Conservation (phyloP, 2,113 vertebrate genomes). For the Origma solitaria region DNA sequence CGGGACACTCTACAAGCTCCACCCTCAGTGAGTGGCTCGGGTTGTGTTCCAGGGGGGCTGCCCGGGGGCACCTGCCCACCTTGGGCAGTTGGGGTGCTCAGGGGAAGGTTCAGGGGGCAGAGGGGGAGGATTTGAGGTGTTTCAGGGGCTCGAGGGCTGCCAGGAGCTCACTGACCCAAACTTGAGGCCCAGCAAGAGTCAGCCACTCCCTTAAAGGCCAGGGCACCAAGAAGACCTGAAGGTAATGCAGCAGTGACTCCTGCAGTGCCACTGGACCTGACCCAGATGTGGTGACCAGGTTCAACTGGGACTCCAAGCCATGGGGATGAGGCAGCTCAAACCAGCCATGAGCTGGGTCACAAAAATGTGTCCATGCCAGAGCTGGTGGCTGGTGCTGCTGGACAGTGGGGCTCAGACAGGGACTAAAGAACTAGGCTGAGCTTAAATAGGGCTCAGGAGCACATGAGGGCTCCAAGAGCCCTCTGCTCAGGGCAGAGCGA, state of each 20-base stretch:
- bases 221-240: neutral
- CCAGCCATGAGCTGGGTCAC: fast-evolving
- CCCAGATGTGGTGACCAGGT: too few species aligned
- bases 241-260: fast-evolving
- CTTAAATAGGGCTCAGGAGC: neutral
- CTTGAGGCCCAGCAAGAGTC: neutral
- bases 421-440: neutral
- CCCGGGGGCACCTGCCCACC: fast-evolving
- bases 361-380: fast-evolving
- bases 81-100: fast-evolving
- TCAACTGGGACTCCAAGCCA: neutral
- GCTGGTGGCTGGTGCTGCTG: neutral
- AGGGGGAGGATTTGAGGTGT: neutral
- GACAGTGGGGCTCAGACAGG: fast-evolving
- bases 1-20: conserved; percentile 93
- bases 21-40: conserved; percentile 86
- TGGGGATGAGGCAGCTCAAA: neutral
- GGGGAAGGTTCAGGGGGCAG: neutral
- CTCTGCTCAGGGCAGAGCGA: neutral
- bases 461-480: too few species aligned
- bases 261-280: too few species aligned
- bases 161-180: neutral
- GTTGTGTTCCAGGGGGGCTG: neutral
- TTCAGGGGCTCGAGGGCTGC: neutral
- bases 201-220: neutral